Conservation (phyloP, 2,113 vertebrate species). For the Emberiza fucata region DNA sequence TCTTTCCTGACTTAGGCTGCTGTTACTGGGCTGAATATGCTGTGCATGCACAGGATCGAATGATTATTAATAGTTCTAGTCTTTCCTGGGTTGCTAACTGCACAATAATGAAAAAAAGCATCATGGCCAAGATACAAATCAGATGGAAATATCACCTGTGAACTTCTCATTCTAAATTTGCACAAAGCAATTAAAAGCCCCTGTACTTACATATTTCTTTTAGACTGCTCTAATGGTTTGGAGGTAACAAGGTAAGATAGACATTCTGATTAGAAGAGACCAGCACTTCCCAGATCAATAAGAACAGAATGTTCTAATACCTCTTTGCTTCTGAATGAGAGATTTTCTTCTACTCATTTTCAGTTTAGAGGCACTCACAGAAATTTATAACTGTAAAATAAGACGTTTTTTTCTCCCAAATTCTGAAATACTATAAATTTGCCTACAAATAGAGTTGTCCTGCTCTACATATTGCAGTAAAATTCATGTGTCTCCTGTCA, state of each 20-base stretch:
- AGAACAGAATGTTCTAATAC: slow-evolving; percentile 2
- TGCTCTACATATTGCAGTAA: background rate
- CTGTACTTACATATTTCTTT: slow-evolving; percentile 17
- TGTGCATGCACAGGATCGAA: slow-evolving; percentile 16
- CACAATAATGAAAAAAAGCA: slow-evolving; percentile 28
- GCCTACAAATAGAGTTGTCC: background rate
- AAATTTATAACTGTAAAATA: slow-evolving; percentile 2
- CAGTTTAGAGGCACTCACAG: slow-evolving; percentile 23
- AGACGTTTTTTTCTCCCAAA: background rate
- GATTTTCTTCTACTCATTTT: slow-evolving; percentile 52
- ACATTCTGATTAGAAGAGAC: slow-evolving; percentile 9
- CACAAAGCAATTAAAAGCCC: slow-evolving; percentile 32
- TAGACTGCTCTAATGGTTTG: slow-evolving; percentile 12
- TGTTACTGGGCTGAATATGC: slow-evolving; percentile 4
- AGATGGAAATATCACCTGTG: slow-evolving; percentile 17
- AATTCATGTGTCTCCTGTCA: slow-evolving; percentile 29
- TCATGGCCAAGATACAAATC: slow-evolving; percentile 30
- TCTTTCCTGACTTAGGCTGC: background rate
- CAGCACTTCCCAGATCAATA: slow-evolving; percentile 32
- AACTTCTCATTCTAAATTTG: slow-evolving; percentile 30
- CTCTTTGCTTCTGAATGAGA: background rate
- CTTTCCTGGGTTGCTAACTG: slow-evolving; percentile 11
- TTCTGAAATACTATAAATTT: slow-evolving; percentile 33
- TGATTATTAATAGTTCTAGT: slow-evolving; percentile 44
- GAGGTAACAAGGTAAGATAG: slow-evolving; percentile 20